Percentiles rank a stretch among this genome's conserved stretches.
phyloP scores from a whole-genome alignment of 2,797 vertebrate genomes.

The Amniataba percoides region DNA sequence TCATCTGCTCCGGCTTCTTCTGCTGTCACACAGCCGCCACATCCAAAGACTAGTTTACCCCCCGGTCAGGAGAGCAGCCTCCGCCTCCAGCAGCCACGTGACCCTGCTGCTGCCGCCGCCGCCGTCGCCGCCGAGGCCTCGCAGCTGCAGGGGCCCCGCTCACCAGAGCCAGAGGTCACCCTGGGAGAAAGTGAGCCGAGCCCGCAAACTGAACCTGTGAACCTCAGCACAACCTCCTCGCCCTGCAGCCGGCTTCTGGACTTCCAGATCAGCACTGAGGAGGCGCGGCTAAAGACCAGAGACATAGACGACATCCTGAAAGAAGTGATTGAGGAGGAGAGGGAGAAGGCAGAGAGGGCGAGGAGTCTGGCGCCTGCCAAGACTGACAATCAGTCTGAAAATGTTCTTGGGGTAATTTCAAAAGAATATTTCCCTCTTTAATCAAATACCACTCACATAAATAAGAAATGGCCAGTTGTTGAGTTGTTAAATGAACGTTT shows the following conservation, averaged over 20 bases:
- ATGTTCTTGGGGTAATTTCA: slow-evolving; percentile 64
- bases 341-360: slow-evolving; percentile 59
- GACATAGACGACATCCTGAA: slow-evolving; percentile 80
- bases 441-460: neutral
- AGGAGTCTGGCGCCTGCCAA: slow-evolving; percentile 50
- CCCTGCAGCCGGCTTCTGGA: slow-evolving; percentile 68
- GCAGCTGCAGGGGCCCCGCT: slow-evolving; percentile 36
- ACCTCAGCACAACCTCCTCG: slow-evolving; percentile 59
- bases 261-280: slow-evolving; percentile 55
- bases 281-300: slow-evolving; percentile 53
- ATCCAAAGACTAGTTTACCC: slow-evolving; percentile 18
- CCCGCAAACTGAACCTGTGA: slow-evolving; percentile 72
- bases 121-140: slow-evolving; percentile 54
- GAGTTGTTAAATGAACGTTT: neutral
- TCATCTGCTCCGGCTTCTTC: slow-evolving; percentile 45
- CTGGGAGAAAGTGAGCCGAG: slow-evolving; percentile 75
- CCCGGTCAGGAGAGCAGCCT: slow-evolving; percentile 30
- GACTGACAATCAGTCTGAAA: slow-evolving; percentile 53
- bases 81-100: slow-evolving; percentile 40
- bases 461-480: neutral
- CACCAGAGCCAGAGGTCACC: slow-evolving; percentile 63
- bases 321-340: slow-evolving; percentile 77
- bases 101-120: too few species aligned
- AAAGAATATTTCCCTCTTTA: neutral
- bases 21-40: slow-evolving; percentile 34